Conservation (phyloP, 1,140 invertebrate genomes). For the Drosophila auraria region DNA sequence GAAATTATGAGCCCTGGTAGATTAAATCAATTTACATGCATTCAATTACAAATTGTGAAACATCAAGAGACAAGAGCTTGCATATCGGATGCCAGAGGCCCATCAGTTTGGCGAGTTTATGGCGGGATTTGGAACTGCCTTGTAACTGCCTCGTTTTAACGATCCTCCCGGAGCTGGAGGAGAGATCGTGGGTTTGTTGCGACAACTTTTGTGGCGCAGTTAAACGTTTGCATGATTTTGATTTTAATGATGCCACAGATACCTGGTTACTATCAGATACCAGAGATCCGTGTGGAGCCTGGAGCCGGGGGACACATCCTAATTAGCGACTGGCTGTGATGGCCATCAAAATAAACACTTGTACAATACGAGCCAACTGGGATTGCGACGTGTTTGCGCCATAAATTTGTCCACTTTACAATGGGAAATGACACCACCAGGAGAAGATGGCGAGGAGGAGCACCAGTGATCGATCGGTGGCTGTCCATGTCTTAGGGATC, state of each 20-base stretch:
- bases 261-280: conserved; percentile 13
- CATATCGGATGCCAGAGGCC: background rate
- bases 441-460: conserved; percentile 7
- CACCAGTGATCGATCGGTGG: conserved; percentile 25
- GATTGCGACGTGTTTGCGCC: conserved; percentile 68
- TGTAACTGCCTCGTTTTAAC: conserved; percentile 53
- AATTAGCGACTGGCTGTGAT: conserved; percentile 75
- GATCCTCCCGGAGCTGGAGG: conserved; percentile 24
- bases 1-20: conserved; percentile 46
- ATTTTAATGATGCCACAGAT: conserved; percentile 75
- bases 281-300: conserved; percentile 5
- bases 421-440: conserved; percentile 60
- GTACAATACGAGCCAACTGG: conserved; percentile 70
- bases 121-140: conserved; percentile 42
- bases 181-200: conserved; percentile 48
- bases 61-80: conserved; percentile 51
- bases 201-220: conserved; percentile 78
- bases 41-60: conserved; percentile 82
- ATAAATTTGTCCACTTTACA: conserved; percentile 73
- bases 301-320: conserved; percentile 52
- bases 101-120: conserved; percentile 41
- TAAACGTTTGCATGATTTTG: conserved; percentile 83
- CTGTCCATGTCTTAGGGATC: background rate
- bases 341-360: conserved; percentile 83
- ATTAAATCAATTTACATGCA: conserved; percentile 82